Conservation (phyloP, 92 coral and sea anemone genomes). For the Phenganax marumi region DNA sequence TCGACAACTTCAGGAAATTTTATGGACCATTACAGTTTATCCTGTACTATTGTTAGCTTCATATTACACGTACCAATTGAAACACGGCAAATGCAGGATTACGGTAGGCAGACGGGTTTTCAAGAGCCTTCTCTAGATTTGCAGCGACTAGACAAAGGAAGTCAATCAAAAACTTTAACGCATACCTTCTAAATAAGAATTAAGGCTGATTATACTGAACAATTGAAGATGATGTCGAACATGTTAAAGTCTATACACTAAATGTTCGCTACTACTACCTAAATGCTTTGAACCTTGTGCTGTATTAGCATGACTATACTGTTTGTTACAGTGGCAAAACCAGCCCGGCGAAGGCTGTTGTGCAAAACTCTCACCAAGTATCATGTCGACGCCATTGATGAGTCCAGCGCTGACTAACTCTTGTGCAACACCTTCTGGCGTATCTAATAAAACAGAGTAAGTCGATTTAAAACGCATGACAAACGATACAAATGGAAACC, state of each 20-base stretch:
- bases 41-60: background rate
- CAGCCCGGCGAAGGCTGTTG: background rate
- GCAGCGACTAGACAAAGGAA: slow-evolving; percentile 78
- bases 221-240: background rate
- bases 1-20: too few relatives aligned
- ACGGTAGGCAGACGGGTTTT: slow-evolving; percentile 63
- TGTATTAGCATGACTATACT: background rate
- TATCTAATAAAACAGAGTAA: slow-evolving; percentile 57
- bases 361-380: slow-evolving; percentile 66
- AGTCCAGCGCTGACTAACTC: slow-evolving; percentile 94
- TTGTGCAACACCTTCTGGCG: slow-evolving; percentile 96
- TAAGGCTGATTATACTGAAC: too few relatives aligned
- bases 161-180: background rate
- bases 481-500: background rate
- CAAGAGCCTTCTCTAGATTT: slow-evolving; percentile 78
- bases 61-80: slow-evolving; percentile 59
- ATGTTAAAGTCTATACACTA: background rate
- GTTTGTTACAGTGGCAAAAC: too few relatives aligned
- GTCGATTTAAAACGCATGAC: background rate
- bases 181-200: background rate
- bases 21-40: too few relatives aligned
- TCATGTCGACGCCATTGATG: slow-evolving; percentile 86
- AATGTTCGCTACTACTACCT: too few relatives aligned
- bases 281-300: too few relatives aligned
- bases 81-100: slow-evolving; percentile 71